A percentile compares a stretch with the other conserved stretches of the same genome.
These are phyloP conservation scores for Limulus polyphemus DNA, from an alignment of 2,888 invertebrate species.

Conservation along the genomic window DNA sequence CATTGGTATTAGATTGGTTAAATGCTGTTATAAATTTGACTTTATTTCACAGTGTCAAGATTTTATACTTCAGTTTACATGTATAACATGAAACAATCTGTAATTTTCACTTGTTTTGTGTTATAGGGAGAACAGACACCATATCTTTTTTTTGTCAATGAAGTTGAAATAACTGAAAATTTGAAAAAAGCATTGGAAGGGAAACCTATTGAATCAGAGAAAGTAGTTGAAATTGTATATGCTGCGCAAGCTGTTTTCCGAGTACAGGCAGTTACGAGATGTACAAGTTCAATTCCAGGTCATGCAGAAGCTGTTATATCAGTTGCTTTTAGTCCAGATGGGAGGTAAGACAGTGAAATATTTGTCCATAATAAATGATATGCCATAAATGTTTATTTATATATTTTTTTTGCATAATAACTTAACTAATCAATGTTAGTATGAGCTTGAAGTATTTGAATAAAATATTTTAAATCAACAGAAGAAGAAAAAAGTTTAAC, in stretches of 20 bases:
- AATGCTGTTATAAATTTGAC: too few species aligned
- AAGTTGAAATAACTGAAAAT: constrained; percentile 64
- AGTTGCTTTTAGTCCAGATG: constrained; percentile 87
- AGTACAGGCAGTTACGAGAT: constrained; percentile 42
- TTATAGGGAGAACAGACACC: constrained; percentile 58
- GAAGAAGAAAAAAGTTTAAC: too few species aligned
- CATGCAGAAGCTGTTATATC: constrained; percentile 95
- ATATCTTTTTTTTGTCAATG: constrained; percentile 78
- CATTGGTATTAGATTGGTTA: too few species aligned
- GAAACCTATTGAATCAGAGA: constrained; percentile 57
- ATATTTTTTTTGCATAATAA: too few species aligned
- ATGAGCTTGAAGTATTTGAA: not conserved
- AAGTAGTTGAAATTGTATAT: constrained; percentile 80
- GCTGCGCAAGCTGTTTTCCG: constrained; percentile 90
- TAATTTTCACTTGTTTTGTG: constrained; percentile 9
- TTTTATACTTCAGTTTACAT: not conserved
- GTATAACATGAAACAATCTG: not conserved
- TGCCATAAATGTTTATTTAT: too few species aligned
- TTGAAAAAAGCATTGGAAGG: constrained; percentile 58
- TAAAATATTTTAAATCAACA: not conserved
- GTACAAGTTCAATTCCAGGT: constrained; percentile 73
- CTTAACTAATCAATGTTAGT: too few species aligned
- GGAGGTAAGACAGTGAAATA: constrained; percentile 39
- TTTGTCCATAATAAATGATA: too few species aligned
- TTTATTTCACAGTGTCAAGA: too few species aligned